Base-by-base conservation (phyloP, 2,113 vertebrate genomes). In the Podocnemis expansa region DNA sequence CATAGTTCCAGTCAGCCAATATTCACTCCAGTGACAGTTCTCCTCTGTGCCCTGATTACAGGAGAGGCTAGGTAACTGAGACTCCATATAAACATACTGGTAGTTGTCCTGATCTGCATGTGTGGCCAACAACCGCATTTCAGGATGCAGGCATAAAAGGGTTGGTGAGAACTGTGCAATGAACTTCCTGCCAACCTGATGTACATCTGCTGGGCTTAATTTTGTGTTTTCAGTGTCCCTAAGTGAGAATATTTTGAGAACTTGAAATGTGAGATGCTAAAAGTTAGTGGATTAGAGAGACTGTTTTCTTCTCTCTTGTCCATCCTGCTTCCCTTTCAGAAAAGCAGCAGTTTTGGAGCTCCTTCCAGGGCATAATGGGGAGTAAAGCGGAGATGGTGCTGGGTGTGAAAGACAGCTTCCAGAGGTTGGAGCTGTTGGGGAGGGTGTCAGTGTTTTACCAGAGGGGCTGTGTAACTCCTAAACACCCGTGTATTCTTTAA, bases 1-100 rank as follows among this genome's bases (percentile, higher is more conserved):
- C 70, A 49, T 3, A 81, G 84, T 4, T 85, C 88, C 96, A 80
- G 45, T 75, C 75, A 91, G 85, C 75, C 83, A 80, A 1, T 95
- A 52, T 89, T 94, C 75, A 34, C 81, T 89, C 56, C 84, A 79
- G 16, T 84, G 1, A 0, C 8, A 60, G 73, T 34, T 88, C 52
- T 45, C 87, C 80, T 85, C 49, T 84, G 14, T 7, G 2, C 60
- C 27, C 84, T 83, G 63, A 78, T 54, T 90, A 89, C 70, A 89
- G 89, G 24, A n/a, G 88, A 21, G 63, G 63, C 8, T 67, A 67
- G 19, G n/a, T 70, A 19, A 70, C 63, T 10, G 63, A 70, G 63
- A 38, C 63, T 10, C 9, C 19, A 9, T 4, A 10, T 11, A 70
- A 38, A 70, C n/a, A 10, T 10, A 10, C 47, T n/a, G n/a, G n/a